Evolutionary conservation across 2,797 vertebrate genomes (phyloP).

Genomic region (Cryptoprocta ferox): DNA sequence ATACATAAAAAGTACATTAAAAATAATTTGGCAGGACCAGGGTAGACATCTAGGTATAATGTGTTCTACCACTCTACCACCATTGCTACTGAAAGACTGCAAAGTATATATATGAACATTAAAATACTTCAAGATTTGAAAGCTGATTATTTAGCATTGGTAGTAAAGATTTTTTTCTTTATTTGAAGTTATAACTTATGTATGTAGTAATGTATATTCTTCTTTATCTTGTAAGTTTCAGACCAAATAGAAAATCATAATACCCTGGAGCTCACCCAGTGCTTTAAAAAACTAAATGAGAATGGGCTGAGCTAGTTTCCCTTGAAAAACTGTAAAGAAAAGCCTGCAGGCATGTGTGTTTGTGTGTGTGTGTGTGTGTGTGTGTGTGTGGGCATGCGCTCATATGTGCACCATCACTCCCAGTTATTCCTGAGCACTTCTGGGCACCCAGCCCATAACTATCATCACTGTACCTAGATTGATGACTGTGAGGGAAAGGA

Average conservation of each 20-base stretch:
- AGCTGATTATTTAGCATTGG: not conserved
- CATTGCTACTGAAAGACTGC: not conserved
- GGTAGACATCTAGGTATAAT: not conserved
- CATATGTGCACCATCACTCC: not conserved
- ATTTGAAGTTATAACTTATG: constrained; percentile 9
- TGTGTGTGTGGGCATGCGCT: fast-evolving
- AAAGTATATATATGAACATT: not conserved
- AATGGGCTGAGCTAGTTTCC: not conserved
- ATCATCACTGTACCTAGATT: not conserved
- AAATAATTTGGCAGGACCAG: not conserved
- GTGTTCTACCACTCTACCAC: not conserved
- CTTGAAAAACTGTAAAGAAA: not conserved
- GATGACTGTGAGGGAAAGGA: not conserved
- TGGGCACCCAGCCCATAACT: not conserved
- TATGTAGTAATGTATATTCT: not conserved
- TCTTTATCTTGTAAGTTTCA: not conserved
- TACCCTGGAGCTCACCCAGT: not conserved
- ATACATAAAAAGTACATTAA: not conserved
- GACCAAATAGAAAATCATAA: not conserved
- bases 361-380: not conserved
- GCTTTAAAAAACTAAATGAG: not conserved
- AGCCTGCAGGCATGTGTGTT: not conserved
- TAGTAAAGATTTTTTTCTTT: not conserved
- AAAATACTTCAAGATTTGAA: constrained; percentile 26
- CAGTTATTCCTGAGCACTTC: not conserved